These are phyloP conservation scores for Anser brachyrhynchus DNA, from an alignment of 2,113 vertebrate species.

Conservation along the genomic window DNA sequence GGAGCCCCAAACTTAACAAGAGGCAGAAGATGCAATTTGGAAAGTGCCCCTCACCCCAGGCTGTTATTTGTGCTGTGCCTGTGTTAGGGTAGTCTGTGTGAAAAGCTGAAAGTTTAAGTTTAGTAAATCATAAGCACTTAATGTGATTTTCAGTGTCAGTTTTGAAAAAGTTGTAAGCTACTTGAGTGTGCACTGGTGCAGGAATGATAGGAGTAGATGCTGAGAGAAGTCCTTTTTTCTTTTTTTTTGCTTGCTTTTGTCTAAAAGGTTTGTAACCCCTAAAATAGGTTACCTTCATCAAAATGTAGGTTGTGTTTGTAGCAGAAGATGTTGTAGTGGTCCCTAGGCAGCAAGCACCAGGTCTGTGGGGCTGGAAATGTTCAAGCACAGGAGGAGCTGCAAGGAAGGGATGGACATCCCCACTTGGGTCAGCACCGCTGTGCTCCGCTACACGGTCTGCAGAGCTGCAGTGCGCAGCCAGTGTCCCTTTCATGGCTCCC, in stretches of 20 bases:
- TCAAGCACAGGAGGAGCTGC: background rate
- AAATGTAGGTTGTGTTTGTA: no score
- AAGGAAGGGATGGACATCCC: background rate
- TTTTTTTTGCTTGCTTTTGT: background rate
- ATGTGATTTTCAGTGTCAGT: background rate
- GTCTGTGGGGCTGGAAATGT: background rate
- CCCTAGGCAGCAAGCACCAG: rapidly evolving
- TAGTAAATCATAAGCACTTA: background rate
- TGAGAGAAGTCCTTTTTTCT: background rate
- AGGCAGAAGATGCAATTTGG: background rate
- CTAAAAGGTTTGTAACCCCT: background rate
- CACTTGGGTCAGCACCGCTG: rapidly evolving
- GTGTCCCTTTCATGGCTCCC: rapidly evolving
- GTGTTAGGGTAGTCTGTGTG: background rate
- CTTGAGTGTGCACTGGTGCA: background rate
- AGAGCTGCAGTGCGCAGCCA: background rate
- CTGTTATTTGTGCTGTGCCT: rapidly evolving
- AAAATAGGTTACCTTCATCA: rapidly evolving
- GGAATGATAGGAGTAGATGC: rapidly evolving
- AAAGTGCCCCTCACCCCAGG: background rate
- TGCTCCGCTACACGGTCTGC: rapidly evolving
- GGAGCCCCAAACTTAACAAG: background rate
- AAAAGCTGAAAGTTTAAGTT: background rate
- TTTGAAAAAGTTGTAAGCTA: background rate
- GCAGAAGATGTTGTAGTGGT: background rate